Base-by-base conservation (phyloP, 2,797 vertebrate species). In the Jordanella pulchra region DNA sequence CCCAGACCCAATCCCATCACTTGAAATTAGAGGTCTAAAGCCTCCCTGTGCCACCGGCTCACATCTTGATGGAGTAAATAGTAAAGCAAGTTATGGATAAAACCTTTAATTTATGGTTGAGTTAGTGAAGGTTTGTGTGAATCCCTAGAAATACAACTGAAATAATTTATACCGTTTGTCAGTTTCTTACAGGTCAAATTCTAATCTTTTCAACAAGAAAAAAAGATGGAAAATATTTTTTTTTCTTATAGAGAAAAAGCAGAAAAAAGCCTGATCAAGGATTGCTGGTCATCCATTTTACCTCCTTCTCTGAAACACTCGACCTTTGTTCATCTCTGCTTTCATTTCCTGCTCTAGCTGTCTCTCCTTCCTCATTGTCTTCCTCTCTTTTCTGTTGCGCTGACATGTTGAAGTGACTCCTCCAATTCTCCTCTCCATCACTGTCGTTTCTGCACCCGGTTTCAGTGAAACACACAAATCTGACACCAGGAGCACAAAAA, bases 311-410 rank as follows among this genome's bases (percentile, higher is more conserved):
- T 80, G 55, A 69, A 70, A 72, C 67, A 73, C 87, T 87, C 77
- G 88, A 90, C 89, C 85, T 87, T 80, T 87, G 71, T 25, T 64
- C 75, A 15, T 85, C 72, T 75, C 54, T 27, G 47, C 72, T 81
- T 76, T 85, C 74, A 76, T 77, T 65, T n/a, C 35, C 82, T 68
- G 60, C 77, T 63, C 72, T 69, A 51, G 64, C 42, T 27, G 44
- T 61, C 58, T 77, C 65, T 71, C 55, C 53, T 72, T 64, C 32
- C 73, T 84, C 80, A 61, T 77, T 66, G 74, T 72, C 72, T 77
- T 84, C 88, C 79, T 87, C 77, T 76, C 75, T 74, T 63, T 63
- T 82, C 76, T 83, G 86, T 87, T 78, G 72, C n/a, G 65, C 35
- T 54, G 78, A 83, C 82, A 79, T 70, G 55, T 78, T 75, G 68